Percentiles rank a stretch among this genome's conserved stretches.
phyloP scores from a whole-genome alignment of 2,113 vertebrate species.

The Catharus bicknelli region DNA sequence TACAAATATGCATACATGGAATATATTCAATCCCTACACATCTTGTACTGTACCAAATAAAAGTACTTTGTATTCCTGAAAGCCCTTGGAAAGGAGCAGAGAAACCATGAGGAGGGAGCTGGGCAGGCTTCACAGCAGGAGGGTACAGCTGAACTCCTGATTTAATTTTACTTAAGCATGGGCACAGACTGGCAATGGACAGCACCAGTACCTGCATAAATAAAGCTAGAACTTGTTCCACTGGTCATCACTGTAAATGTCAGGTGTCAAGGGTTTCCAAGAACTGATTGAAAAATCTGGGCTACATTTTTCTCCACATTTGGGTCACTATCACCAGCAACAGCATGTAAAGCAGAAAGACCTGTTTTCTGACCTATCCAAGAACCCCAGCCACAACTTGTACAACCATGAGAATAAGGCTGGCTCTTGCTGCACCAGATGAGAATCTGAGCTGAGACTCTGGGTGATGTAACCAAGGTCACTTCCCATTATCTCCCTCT shows the following conservation, averaged over 20 bases:
- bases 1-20: neutral
- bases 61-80: neutral
- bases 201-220: neutral
- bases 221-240: neutral
- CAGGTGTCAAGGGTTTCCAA: neutral
- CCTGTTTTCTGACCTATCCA: neutral
- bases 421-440: neutral
- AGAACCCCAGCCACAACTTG: neutral
- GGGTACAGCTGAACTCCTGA: neutral
- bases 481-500: neutral
- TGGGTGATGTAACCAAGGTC: neutral
- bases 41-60: neutral
- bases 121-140: neutral
- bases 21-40: neutral
- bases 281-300: neutral
- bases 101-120: neutral
- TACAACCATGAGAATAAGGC: neutral
- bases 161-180: neutral
- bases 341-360: neutral
- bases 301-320: neutral
- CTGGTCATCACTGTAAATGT: neutral
- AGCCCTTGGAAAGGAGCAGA: neutral
- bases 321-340: neutral
- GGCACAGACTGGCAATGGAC: neutral
- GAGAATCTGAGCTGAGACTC: neutral